Evolutionary conservation across 1,140 invertebrate species (phyloP), one percentile per base, ranked within the genome.

Genomic region (Brachionus plicatilis): DNA sequence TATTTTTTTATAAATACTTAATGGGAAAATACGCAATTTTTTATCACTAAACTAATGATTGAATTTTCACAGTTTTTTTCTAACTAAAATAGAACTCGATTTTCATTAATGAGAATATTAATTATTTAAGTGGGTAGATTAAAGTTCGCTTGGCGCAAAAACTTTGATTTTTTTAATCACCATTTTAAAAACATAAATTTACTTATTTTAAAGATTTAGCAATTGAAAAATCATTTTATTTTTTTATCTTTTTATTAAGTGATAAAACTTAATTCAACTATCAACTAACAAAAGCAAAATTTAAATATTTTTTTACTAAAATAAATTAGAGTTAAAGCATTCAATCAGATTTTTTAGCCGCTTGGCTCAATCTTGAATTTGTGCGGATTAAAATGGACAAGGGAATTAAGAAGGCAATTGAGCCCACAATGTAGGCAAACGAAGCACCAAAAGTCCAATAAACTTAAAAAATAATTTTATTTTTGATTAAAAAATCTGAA

Each of bases 401-500:
- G 11, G 87, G 87, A 65, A 86, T 14, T 8, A 87, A 8, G 45
- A 88, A 86, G 17, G 83, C 60, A 20, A 86, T 12, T 5, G 85
- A 93, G 11, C 94, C 94, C 14, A 92, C 89, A n/a, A 93, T 90
- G 87, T 95, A 95, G 0, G 94, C 94, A 12, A 91, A 88, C 76
- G 91, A 90, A 20, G 94, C 93, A 14, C 94, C 94, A 83, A 94
- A 90, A 87, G 92, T 93, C 94, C 94, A 95, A 89, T 94, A 95
- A 12, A 92, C 93, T 94, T 88, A 80, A 91, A 91, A 87, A 89
- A 87, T 86, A 86, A 70, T 83, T 83, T 24, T 47, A 17, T 70
- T 85, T 41, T n/a, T 47, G 17, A 17, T 80, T 14, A 79, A n/a
- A 85, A 27, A 60, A 60, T 20, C 70, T 68, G 14, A 20, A 33